Evolutionary conservation across 1,140 invertebrate species (phyloP), one percentile per base, ranked within the genome.

Genomic region (Caerostris darwini): DNA sequence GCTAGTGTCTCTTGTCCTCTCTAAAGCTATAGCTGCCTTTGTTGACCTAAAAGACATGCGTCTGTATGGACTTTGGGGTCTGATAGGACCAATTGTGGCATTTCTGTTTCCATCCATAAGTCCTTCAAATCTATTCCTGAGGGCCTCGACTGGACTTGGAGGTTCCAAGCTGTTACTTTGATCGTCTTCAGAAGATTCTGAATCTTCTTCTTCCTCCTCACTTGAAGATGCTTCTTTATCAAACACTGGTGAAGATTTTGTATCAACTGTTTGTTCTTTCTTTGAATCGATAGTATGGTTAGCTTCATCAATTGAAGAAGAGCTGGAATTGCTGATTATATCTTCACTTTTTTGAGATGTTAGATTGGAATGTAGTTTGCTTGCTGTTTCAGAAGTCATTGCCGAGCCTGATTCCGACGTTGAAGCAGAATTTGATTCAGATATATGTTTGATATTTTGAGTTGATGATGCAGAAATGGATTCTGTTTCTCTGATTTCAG

Each of bases 11-110:
- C 61, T 19, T 5, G 77, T 94, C 17, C 81, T 90, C 12, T 94
- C 93, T 50, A 90, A 58, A 12, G 82, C 82, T 8, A 94, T 94
- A 2, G 64, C 88, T 69, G 69, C 83, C n/a, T 94, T 94, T 7
- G 69, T 90, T 3, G 93, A 90, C 54, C 88, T 94, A 12, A 94
- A 94, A 59, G 87, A 90, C 93, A 94, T 94, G 3, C 93, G 57
- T 8, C 93, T 19, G n/a, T 90, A 94, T 4, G 87, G 93, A 58
- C 93, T 94, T 58, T 67, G 58, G 4, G 93, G 93, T 10, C 93
- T 7, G 8, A 90, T 71, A 5, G 54, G 50, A 34, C 34, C 34
- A 34, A 34, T 34, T 5, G 56, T 19, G 3, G 10, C 77, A 4
- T 4, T 61, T 5, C 4, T 3, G 3, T 56, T 82, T 14, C 34